These are phyloP conservation scores for Drosophila multiciliata DNA, from an alignment of 2,888 invertebrate genomes.

Conservation along the genomic window DNA sequence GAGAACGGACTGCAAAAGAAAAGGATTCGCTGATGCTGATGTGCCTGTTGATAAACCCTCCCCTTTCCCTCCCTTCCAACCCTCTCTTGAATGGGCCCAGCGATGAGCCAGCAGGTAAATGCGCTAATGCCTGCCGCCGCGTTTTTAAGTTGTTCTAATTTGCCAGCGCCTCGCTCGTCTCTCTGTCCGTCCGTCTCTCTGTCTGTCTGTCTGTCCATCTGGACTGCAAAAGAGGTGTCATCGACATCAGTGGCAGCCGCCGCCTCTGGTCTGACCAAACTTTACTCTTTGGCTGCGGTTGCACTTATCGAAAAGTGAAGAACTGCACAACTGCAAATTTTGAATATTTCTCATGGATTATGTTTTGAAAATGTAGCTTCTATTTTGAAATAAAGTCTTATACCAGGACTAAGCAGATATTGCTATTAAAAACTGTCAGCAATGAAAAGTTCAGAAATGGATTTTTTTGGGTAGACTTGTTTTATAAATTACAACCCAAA, in stretches of 20 bases:
- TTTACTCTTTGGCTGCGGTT: slow-evolving; percentile 11
- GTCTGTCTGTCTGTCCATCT: slow-evolving; percentile 7
- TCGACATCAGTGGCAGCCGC: slow-evolving; percentile 38
- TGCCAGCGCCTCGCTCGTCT: slow-evolving; percentile 38
- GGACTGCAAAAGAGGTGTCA: slow-evolving; percentile 60
- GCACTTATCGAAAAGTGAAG: neutral
- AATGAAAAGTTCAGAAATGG: no score
- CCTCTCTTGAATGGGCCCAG: neutral
- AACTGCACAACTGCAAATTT: neutral
- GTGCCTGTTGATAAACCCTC: slow-evolving; percentile 20
- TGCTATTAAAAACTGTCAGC: no score
- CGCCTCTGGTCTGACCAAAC: slow-evolving; percentile 21
- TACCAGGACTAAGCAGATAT: neutral
- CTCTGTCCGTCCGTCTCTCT: neutral
- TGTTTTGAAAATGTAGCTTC: no score
- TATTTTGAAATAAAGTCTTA: neutral
- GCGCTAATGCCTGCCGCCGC: slow-evolving; percentile 76
- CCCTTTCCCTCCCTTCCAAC: neutral
- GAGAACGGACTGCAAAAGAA: slow-evolving; percentile 38
- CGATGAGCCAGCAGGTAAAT: slow-evolving; percentile 35
- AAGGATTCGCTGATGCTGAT: slow-evolving; percentile 54
- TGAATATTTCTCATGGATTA: neutral
- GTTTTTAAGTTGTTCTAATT: slow-evolving; percentile 78
- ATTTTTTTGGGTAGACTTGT: neutral
- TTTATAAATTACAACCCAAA: neutral